Percentiles rank a stretch among this genome's conserved stretches.
These are phyloP conservation scores for Oppia nitens DNA, from an alignment of 1,140 invertebrate species.

Conservation along the genomic window DNA sequence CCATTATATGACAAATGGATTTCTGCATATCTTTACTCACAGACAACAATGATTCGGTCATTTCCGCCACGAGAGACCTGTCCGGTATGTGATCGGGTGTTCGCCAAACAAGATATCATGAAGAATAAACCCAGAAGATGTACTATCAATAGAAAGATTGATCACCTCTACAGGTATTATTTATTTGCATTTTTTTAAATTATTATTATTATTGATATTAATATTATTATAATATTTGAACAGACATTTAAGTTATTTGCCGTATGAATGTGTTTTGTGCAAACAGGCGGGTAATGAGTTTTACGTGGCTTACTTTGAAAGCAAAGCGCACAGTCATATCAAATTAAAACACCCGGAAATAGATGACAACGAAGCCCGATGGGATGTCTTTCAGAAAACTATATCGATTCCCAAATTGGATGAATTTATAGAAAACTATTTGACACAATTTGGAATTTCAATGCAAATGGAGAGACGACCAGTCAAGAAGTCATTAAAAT, in stretches of 20 bases:
- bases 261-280: conserved; percentile 5
- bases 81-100: conserved; percentile 7
- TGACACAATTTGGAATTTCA: conserved; percentile 3
- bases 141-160: conserved; percentile 8
- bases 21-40: conserved; percentile 1
- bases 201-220: too few relatives aligned
- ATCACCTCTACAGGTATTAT: conserved; percentile 7
- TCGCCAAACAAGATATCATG: background rate
- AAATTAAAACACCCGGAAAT: conserved; percentile 7
- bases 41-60: background rate
- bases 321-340: conserved; percentile 11
- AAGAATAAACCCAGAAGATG: background rate
- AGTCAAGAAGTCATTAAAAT: background rate
- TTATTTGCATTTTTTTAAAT: too few relatives aligned
- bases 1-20: conserved; percentile 8
- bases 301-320: conserved; percentile 7
- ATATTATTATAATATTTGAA: too few relatives aligned
- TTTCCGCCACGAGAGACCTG: conserved; percentile 9
- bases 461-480: conserved; percentile 3
- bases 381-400: conserved; percentile 8
- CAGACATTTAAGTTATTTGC: conserved; percentile 10
- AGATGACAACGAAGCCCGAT: conserved; percentile 5
- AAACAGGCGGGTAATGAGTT: conserved; percentile 7
- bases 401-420: conserved; percentile 8
- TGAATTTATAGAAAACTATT: conserved; percentile 1